Base-by-base conservation (phyloP, 2,797 vertebrate species). In the Bradypodion pumilum region DNA sequence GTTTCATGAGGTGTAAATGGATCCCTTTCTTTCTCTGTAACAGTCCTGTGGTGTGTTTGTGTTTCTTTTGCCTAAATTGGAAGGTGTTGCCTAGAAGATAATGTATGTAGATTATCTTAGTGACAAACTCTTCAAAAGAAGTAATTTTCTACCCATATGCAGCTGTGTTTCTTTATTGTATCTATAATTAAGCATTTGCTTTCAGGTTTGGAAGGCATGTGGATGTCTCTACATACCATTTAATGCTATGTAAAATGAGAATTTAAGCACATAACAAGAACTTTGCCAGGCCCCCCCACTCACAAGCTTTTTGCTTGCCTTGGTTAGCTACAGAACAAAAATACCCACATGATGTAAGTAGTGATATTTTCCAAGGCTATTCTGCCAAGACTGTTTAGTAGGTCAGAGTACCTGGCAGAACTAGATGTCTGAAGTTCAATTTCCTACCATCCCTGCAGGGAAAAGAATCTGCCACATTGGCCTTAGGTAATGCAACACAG, bases 1-100 rank as follows among this genome's bases (percentile, higher is more conserved):
- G 84, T 15, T 70, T 56, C 19, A 19, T 76, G 52, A 91, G 29
- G 27, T n/a, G n/a, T 25, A 8, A 56, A 4, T 42, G 29, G 16
- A 13, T 78, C 7, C 37, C 21, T 87, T 79, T 68, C 76, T 7
- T 16, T 87, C 42, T 63, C 85, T 0, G 0, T 90, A 89, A 77
- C 85, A 88, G 79, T 70, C 42, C 32, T 78, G 35, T 4, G 74
- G 44, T 4, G 6, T 75, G 29, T 86, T 89, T 83, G 65, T 29
- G 89, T 89, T 88, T 90, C 84, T 82, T 87, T 86, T 87, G 13
- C 80, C 78, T 84, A 90, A 78, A 89, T 66, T 73, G 88, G 73
- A 85, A 93, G 90, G 80, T 80, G 88, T 60, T 91, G 84, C 60
- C 81, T 85, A 85, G 52, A 74, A 91, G 91, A 90, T 90, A 90